A percentile compares a stretch with the other conserved stretches of the same genome.
Conservation (phyloP, 2,113 vertebrate genomes). For the Trogon surrucura region DNA sequence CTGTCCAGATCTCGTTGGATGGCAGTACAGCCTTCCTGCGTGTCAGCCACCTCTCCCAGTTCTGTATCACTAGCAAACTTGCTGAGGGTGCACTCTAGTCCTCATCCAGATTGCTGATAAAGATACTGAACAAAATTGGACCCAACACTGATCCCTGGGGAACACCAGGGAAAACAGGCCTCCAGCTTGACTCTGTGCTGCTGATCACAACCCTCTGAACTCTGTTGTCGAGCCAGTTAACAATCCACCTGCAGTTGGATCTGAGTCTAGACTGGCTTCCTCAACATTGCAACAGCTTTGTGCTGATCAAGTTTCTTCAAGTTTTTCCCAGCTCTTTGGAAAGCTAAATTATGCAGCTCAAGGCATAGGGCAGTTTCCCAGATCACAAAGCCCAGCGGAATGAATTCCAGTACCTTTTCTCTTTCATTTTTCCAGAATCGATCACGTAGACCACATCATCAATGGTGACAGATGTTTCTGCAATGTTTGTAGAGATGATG, state of each 20-base stretch:
- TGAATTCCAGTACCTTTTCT: constrained; percentile 85
- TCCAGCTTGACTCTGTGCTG: no score
- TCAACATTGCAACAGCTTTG: neutral
- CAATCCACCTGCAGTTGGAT: neutral
- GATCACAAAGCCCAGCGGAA: neutral
- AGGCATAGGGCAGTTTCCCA: neutral
- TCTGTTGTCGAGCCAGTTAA: no score
- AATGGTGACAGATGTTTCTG: constrained; percentile 96
- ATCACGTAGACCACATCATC: constrained; percentile 96
- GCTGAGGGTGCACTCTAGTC: no score
- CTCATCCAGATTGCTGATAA: no score
- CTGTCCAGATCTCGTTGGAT: no score
- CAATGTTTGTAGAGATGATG: constrained; percentile 98
- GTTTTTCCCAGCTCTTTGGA: neutral
- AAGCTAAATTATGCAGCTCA: neutral
- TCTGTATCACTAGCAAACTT: no score
- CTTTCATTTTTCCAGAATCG: constrained; percentile 97
- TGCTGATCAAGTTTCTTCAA: neutral
- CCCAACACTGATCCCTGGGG: no score
- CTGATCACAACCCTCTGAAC: no score
- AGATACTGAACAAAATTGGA: no score
- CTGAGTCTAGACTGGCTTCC: neutral
- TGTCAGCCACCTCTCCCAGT: no score
- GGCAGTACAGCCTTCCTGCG: no score
- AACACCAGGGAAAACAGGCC: no score